Base-by-base conservation (phyloP, 2,797 vertebrate genomes). In the Urosaurus nigricauda region DNA sequence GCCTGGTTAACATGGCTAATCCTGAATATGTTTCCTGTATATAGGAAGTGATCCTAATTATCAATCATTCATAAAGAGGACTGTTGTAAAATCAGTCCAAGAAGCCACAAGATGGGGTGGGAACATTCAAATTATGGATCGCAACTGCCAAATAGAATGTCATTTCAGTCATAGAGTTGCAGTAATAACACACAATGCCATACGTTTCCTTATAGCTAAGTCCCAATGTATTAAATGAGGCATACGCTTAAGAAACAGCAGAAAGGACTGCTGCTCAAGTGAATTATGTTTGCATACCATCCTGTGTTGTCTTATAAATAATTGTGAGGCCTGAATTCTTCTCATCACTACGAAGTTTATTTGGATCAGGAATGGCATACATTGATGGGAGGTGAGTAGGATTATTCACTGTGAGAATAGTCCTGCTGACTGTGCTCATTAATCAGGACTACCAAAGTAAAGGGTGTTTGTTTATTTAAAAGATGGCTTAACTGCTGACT, bases 361-460 rank as follows among this genome's bases (percentile, higher is more conserved):
- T 75, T 77, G 78, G 26, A 87, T 88, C 0, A 0, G 29, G 35
- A 53, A 11, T 32, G 60, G 68, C 89, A 13, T 82, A 17, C 68
- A 73, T 0, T 1, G 21, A 82, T 2, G 63, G 21, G 29, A 75
- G 29, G 26, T 56, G 16, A 73, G 53, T 9, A 8, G 0, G 88
- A 58, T 91, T 73, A 17, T 26, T 77, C 87, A 16, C 0, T 9
- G 0, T 0, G 29, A 78, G 32, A 35, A 79, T 87, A 73, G 5
- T n/a, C 7, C 0, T 0, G 0, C 77, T 91, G 51, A 35, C 21
- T 88, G 26, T 1, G 0, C 1, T 75, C 73, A 2, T 4, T 24
- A 88, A 87, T 12, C 13, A 29, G n/a, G 43, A 0, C 60, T 80
- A 43, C 80, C 53, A 53, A 85, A 70, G 40, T 35, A 43, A 79